Percentiles rank a stretch among this genome's conserved stretches.
These are phyloP conservation scores for Temnopleurus reevesii DNA, from an alignment of 53 echinoderm and acorn worm genomes.

Conservation along the genomic window DNA sequence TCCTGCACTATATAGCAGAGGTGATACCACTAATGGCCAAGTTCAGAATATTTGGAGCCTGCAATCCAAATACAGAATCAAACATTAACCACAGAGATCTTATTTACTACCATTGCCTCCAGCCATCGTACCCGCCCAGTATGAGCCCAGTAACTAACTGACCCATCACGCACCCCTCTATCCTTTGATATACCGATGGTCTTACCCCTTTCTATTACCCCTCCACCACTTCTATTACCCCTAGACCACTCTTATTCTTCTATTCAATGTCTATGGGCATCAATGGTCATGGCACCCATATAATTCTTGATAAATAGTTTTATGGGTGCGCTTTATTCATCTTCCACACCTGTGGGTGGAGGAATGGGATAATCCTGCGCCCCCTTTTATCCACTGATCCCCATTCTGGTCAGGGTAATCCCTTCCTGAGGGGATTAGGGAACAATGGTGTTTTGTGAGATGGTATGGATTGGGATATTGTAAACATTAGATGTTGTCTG, in stretches of 20 bases:
- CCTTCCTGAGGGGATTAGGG: not conserved
- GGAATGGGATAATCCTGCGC: not conserved
- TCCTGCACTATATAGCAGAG: too few relatives aligned
- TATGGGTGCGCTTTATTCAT: not conserved
- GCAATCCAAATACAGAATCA: not conserved
- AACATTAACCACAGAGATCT: not conserved
- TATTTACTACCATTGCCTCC: not conserved
- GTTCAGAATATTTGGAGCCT: not conserved
- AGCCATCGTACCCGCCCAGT: not conserved
- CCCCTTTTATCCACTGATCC: constrained; percentile 19
- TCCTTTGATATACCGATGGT: not conserved
- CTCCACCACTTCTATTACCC: constrained; percentile 8
- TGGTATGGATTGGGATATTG: not conserved
- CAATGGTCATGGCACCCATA: not conserved
- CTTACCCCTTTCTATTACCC: not conserved
- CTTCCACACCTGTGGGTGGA: constrained; percentile 19
- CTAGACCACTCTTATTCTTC: not conserved
- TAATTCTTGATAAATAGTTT: not conserved
- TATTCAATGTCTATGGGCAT: constrained; percentile 19
- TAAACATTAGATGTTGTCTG: constrained; percentile 1
- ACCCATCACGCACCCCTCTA: constrained; percentile 12
- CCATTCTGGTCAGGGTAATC: not conserved
- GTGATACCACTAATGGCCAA: not conserved
- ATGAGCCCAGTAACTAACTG: not conserved
- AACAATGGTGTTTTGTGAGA: not conserved